Base-by-base conservation (phyloP, 2,888 invertebrate species). In the Piscicola geometra region DNA sequence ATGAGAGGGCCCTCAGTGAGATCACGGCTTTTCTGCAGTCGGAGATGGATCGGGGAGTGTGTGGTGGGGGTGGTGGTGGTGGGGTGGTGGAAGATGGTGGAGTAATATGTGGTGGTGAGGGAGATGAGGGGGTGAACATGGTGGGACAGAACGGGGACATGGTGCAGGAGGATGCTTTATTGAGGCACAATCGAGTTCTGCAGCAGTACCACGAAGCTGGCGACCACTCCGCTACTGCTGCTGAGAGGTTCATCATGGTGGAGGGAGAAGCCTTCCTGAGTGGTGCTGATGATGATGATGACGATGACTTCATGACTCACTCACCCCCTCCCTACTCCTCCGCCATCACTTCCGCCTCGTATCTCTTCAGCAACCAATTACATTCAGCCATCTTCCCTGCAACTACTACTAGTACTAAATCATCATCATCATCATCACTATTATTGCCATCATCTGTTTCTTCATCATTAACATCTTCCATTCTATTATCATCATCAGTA, bases 11-110 rank as follows among this genome's bases (percentile, higher is more conserved):
- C 25, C 56, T 76, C 30, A 72, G 68, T 9, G 76, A 77, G 25
- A 76, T 76, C 28, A 77, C 76, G 25, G 76, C 75, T 12, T 77
- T 71, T 60, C 75, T 77, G 32, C 76, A 77, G 50, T 71, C 76
- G 0, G 76, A 76, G 56, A 56, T 71, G 60, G 56, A 36, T 1
- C 36, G 52, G 30, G 66, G 47, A 21, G 41, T 15, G 41, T 41
- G 9, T 5, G 15, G 41, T 41, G 41, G 41, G 9, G 5, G 5
- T 5, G 5, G 41, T 41, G 41, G 41, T 15, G 15, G 41, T 41
- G 41, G 41, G 9, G 9, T 41, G 5, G 41, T 41, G 41, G 41
- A 41, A 5, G n/a, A n/a, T n/a, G n/a, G n/a, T n/a, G n/a, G n/a
- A n/a, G n/a, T n/a, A n/a, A n/a, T n/a, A n/a, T n/a, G n/a, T n/a